Evolutionary conservation across 2,113 vertebrate genomes (phyloP).

Genomic region (Baryphthengus martii): DNA sequence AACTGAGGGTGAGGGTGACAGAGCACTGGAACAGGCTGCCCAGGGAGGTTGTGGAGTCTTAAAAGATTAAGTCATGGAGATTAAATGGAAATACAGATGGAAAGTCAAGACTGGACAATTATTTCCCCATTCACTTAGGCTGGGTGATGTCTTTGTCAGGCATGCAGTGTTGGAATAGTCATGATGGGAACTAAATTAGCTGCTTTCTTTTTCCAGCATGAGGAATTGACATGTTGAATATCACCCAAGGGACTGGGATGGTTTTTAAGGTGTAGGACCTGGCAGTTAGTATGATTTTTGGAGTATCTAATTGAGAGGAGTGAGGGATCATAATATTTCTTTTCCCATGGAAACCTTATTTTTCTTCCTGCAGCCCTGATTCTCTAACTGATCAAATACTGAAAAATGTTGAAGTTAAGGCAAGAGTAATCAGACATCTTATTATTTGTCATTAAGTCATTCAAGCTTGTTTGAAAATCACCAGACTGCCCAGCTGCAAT

Average conservation of each 20-base stretch:
- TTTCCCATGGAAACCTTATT: not conserved
- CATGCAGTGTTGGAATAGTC: not conserved
- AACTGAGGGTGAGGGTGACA: too few species aligned
- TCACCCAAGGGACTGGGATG: not conserved
- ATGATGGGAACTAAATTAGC: slow-evolving; percentile 23
- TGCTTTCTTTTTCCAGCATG: not conserved
- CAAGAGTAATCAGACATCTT: not conserved
- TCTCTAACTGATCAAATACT: not conserved
- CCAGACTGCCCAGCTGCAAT: not conserved
- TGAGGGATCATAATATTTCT: slow-evolving; percentile 5
- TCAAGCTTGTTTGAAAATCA: not conserved
- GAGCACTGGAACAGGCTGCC: too few species aligned
- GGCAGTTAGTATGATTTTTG: not conserved
- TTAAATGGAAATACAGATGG: not conserved
- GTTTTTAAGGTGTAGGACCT: slow-evolving; percentile 9
- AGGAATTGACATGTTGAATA: slow-evolving; percentile 20
- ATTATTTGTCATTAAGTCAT: not conserved
- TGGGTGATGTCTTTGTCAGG: not conserved
- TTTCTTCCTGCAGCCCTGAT: not conserved
- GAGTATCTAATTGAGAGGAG: not conserved
- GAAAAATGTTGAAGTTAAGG: not conserved
- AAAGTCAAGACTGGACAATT: not conserved
- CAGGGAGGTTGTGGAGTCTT: too few species aligned
- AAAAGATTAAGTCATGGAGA: not conserved
- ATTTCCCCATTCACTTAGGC: not conserved